phyloP scores from a whole-genome alignment of 2,113 vertebrate genomes.

The Apus apus region DNA sequence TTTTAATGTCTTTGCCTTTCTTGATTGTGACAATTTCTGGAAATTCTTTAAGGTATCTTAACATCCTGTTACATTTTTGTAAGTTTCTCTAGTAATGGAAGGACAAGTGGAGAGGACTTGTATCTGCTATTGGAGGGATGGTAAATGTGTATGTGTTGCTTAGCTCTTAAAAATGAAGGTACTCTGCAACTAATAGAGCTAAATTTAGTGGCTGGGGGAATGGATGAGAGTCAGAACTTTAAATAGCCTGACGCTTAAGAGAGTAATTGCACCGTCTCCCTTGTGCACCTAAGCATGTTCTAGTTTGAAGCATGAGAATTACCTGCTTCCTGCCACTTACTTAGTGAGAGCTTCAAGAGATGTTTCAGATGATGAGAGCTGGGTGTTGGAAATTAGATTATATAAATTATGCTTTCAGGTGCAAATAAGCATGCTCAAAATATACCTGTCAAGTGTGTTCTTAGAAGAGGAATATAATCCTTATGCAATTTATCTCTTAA shows the following conservation, averaged over 20 bases:
- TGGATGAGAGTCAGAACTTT: not conserved
- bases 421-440: not conserved
- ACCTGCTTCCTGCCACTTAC: not conserved
- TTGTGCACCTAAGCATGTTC: not conserved
- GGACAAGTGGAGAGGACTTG: not conserved
- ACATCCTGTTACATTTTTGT: not conserved
- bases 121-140: not conserved
- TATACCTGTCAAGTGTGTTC: not conserved
- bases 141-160: not conserved
- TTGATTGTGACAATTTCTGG: not conserved
- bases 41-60: not conserved
- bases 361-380: not conserved
- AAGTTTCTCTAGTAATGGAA: not conserved
- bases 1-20: not conserved
- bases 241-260: not conserved
- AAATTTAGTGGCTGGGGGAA: not conserved
- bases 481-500: not conserved
- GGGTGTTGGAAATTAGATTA: not conserved
- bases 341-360: not conserved
- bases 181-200: not conserved
- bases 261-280: not conserved
- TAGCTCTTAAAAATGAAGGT: not conserved
- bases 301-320: not conserved
- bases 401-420: not conserved
- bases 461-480: not conserved